Base-by-base conservation (phyloP, 2,797 vertebrate genomes). In the Neosilurus mollespiculum region DNA sequence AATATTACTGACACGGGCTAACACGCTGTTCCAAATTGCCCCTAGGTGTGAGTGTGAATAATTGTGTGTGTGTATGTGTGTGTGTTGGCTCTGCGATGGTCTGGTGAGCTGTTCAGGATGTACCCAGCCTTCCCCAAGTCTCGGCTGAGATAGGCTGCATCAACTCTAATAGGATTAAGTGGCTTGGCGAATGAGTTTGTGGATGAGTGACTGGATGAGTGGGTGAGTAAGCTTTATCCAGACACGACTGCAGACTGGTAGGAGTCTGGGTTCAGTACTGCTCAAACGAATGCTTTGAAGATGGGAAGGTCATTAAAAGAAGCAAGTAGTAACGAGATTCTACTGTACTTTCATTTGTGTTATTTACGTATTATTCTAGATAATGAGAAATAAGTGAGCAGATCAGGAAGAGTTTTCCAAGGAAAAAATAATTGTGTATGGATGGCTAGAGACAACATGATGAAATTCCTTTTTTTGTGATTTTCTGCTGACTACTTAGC, bases 401-500 rank as follows among this genome's bases (percentile, higher is more conserved):
- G 51, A 11, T 66, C 11, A 49, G 70, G 11, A 73, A 12, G 18
- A 75, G 26, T 79, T 84, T 80, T 84, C 53, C 20, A 70, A 30
- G 15, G 30, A 69, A 26, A 54, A 53, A 53, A 26, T 5, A 37
- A 7, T 16, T 7, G n/a, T 58, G 77, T 22, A 16, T 64, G 58
- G 8, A 61, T 51, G 11, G 58, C 67, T 58, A 43, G 49, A 65
- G 24, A 34, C 11, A 62, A 65, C 43, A 80, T 80, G 83, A 73
- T 84, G 77, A 80, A 80, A 80, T 84, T 58, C 26, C 16, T 22
- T 59, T 58, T 66, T 10, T 30, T 80, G 49, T 72, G 66, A 73
- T 65, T 73, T 80, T 84, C 18, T 80, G 83, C 78, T 84, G 83
- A 84, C 77, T 79, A 65, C 54, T 78, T 51, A 53, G n/a, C 56